A percentile compares a stretch with the other conserved stretches of the same genome.
Evolutionary conservation across 2,888 invertebrate genomes (phyloP).

Genomic region (Parnassius mnemosyne): DNA sequence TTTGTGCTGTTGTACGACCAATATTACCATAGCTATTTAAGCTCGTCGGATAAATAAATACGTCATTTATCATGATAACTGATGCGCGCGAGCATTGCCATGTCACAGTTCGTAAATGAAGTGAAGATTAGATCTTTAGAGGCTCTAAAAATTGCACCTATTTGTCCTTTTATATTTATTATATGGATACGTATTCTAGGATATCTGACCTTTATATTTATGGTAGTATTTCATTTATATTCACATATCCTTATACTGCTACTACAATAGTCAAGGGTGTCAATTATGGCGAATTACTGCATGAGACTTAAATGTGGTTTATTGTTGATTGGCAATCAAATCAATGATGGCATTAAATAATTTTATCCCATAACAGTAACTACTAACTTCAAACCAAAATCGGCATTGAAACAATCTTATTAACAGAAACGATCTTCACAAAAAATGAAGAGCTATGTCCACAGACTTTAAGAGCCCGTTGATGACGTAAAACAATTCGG

Average conservation of each 20-base stretch:
- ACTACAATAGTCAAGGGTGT: neutral
- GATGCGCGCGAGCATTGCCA: slow-evolving; percentile 68
- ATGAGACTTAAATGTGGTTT: too few species aligned
- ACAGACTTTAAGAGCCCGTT: slow-evolving; percentile 30
- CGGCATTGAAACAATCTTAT: too few species aligned
- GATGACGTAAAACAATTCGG: too few species aligned
- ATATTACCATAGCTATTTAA: slow-evolving; percentile 81
- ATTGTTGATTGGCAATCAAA: too few species aligned
- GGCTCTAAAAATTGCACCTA: slow-evolving; percentile 60
- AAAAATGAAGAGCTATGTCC: too few species aligned
- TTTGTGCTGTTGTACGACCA: slow-evolving; percentile 80
- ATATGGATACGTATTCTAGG: too few species aligned
- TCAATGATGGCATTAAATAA: too few species aligned
- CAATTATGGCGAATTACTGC: too few species aligned
- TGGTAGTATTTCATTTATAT: neutral
- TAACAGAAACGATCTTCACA: too few species aligned
- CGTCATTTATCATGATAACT: slow-evolving; percentile 80
- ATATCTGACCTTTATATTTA: too few species aligned
- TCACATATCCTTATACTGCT: neutral
- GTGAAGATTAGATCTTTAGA: slow-evolving; percentile 67
- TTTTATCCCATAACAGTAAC: too few species aligned
- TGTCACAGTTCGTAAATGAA: slow-evolving; percentile 60
- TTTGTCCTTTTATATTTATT: slow-evolving; percentile 30
- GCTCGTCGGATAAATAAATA: slow-evolving; percentile 80
- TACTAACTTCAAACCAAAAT: too few species aligned